A percentile compares a stretch with the other conserved stretches of the same genome.
These are phyloP conservation scores for Parnassius orleans DNA, from an alignment of 2,888 invertebrate genomes.

Conservation along the genomic window DNA sequence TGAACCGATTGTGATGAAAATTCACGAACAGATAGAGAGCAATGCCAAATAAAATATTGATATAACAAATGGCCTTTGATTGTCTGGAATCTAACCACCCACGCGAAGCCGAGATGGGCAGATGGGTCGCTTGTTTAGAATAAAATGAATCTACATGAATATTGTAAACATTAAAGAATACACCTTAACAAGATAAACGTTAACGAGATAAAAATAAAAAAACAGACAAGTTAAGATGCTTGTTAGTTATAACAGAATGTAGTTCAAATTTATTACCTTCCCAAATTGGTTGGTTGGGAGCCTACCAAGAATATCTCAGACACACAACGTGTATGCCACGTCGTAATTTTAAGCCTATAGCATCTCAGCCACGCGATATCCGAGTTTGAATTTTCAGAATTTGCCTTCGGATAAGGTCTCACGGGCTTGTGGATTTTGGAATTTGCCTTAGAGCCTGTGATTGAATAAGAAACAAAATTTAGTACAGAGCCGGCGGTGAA, in stretches of 20 bases:
- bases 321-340: slow-evolving; percentile 15
- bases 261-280: slow-evolving; percentile 13
- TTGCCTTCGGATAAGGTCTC: slow-evolving; percentile 23
- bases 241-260: slow-evolving; percentile 9
- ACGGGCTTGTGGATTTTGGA: slow-evolving; percentile 23
- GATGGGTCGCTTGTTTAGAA: too few species aligned
- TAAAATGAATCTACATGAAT: too few species aligned
- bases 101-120: too few species aligned
- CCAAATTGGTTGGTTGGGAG: slow-evolving; percentile 3
- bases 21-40: too few species aligned
- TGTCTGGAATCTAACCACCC: too few species aligned
- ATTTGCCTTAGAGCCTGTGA: slow-evolving; percentile 26
- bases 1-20: too few species aligned
- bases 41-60: too few species aligned
- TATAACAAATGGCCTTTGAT: too few species aligned
- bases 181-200: too few species aligned
- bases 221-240: neutral
- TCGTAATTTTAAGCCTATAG: slow-evolving; percentile 21
- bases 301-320: slow-evolving; percentile 19
- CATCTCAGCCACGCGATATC: slow-evolving; percentile 21
- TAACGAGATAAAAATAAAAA: too few species aligned
- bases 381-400: slow-evolving; percentile 25
- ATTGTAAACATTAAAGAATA: too few species aligned
- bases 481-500: slow-evolving; percentile 5
- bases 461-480: slow-evolving; percentile 26